Base-by-base conservation (phyloP, 2,888 invertebrate species). In the Eurois occulta region DNA sequence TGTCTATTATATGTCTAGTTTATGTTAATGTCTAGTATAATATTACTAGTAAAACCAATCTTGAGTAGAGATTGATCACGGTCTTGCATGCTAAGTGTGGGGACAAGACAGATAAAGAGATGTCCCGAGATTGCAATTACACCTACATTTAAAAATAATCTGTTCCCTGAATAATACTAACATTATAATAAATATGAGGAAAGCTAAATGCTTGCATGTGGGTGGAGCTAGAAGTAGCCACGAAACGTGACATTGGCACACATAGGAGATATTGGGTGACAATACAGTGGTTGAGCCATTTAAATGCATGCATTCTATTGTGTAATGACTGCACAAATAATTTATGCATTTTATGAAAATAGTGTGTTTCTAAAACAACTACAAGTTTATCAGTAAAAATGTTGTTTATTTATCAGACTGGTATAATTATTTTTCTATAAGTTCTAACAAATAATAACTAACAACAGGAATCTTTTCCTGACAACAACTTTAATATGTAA, bases 231-330 rank as follows among this genome's bases (percentile, higher is more conserved):
- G 13, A 72, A 66, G 65, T 66, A 69, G 58, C 46, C 55, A 55
- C 16, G 48, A 66, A 35, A 43, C 1, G 1, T 28, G 55, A 52
- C 48, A 79, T 58, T 78, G 66, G 48, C 78, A 43, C 35, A 58
- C 58, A 66, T 48, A 32, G 16, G 16, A 52, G 5, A n/a, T 64
- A 74, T 62, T 80, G 62, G 32, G 38, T n/a, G 38, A 74, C 74
- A 67, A 73, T 68, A 67, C 74, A 67, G 67, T 64, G 64, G 46
- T 48, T 46, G 18, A 48, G 38, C 21, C 21, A 78, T 18, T 66
- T 52, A 3, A 60, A 18, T 73, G 35, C 35, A 72, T 66, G 43
- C 58, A 78, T 66, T 55, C 32, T 58, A 60, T 32, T 41, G 58
- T 46, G 2, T 24, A 21, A 35, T 64, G 24, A 32, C 32, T 77